A percentile compares a stretch with the other conserved stretches of the same genome.
Conservation (phyloP, 2,888 invertebrate genomes). For the Helleia helle region DNA sequence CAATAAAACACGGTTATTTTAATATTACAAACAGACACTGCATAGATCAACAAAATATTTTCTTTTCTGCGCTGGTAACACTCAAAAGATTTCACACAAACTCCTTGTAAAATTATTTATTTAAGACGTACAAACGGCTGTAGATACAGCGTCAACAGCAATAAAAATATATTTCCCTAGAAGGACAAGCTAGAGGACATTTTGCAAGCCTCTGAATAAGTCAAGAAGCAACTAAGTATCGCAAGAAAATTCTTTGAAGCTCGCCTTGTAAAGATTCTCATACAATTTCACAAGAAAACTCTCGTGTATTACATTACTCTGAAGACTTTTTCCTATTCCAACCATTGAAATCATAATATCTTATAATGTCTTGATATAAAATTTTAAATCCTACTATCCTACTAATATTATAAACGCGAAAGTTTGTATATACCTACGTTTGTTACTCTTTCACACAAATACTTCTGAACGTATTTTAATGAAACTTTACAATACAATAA, state of each 20-base stretch:
- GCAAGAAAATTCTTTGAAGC: conserved; percentile 10
- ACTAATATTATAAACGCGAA: no score
- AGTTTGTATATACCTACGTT: no score
- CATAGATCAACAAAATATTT: no score
- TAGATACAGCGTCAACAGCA: neutral
- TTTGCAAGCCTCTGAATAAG: conserved; percentile 17
- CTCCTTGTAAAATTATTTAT: neutral
- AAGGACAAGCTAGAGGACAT: conserved; percentile 1
- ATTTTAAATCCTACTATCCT: no score
- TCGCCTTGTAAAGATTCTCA: conserved; percentile 6
- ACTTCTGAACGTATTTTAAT: no score
- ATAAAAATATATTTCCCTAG: neutral
- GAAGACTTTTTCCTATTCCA: neutral
- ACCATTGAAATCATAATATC: neutral
- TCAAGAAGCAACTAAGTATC: conserved; percentile 14
- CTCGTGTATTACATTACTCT: conserved; percentile 6
- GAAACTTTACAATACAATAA: no score
- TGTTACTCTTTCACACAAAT: no score
- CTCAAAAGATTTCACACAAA: no score
- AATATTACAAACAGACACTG: no score
- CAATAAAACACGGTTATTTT: no score
- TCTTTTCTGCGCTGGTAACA: no score
- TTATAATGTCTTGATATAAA: neutral
- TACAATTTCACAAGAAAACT: conserved; percentile 8
- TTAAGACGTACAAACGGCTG: neutral